Evolutionary conservation across 2,888 invertebrate genomes (phyloP), one percentile per base, ranked within the genome.

Genomic region (Leucophora obtusa): DNA sequence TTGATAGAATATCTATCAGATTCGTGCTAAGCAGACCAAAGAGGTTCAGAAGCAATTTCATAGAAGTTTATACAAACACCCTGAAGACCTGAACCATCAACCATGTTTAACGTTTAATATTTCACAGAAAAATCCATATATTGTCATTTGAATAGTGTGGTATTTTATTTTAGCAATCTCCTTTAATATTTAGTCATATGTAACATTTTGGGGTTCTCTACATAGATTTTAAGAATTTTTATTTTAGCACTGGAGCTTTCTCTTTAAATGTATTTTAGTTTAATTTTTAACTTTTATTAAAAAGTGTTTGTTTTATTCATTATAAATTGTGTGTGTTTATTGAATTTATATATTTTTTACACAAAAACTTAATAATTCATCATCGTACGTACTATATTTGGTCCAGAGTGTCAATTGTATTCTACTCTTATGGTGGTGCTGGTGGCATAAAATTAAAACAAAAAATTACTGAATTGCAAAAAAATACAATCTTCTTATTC

Each of bases 391-490:
- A 76, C 84, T 79, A 47, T 74, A 54, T 76, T 63, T 83, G 84
- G 83, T 84, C 83, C 83, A 83, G 83, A 83, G 84, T 85, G 82
- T 82, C 82, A 85, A 84, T 86, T 85, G 85, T 86, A 73, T 82
- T 82, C 82, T 82, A 83, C 77, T 84, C 77, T 83, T 80, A 82
- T 83, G 88, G 83, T 89, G 88, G 88, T 88, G 89, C 87, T 88
- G 88, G 88, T 83, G 82, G 76, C 83, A 73, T 83, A 53, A 77
- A 82, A 83, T 58, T 59, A 66, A 81, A 73, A 72, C 17, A 58
- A 81, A 75, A 82, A 62, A 81, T 6, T 28, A 83, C 83, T 82
- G 84, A 84, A 83, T 83, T 83, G 84, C 83, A 86, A 78, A 70
- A 84, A 70, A 84, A 87, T 24, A 83, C 71, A 82, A 77, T 73